These are phyloP conservation scores for Lasius fuliginosus DNA, from an alignment of 2,888 invertebrate genomes.

Conservation along the genomic window DNA sequence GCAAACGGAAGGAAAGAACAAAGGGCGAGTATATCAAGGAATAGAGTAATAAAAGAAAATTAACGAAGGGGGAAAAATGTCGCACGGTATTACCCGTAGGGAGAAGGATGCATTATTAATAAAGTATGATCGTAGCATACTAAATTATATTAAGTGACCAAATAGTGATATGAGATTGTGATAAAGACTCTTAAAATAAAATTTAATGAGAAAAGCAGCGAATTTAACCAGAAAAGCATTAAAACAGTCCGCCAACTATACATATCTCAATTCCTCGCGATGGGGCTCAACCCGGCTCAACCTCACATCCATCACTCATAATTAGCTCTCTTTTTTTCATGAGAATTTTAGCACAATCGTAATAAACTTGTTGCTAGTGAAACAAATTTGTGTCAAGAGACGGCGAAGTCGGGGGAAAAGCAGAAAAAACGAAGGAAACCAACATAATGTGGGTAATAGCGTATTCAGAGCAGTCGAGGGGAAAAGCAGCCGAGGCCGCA, in stretches of 20 bases:
- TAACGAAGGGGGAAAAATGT: neutral
- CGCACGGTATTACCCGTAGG: neutral
- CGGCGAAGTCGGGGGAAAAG: constrained; percentile 7
- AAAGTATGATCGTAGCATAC: neutral
- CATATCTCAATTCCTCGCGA: neutral
- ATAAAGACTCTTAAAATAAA: constrained; percentile 3
- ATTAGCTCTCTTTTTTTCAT: constrained; percentile 23
- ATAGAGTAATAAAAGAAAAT: constrained; percentile 39
- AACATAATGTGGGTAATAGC: constrained; percentile 11
- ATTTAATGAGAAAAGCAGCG: constrained; percentile 30
- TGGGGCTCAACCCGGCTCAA: neutral
- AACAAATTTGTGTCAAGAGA: constrained; percentile 16
- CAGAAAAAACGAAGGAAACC: constrained; percentile 14
- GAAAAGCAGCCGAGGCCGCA: constrained; percentile 8
- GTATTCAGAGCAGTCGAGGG: constrained; percentile 24
- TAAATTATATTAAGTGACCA: constrained; percentile 8
- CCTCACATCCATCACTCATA: constrained; percentile 21
- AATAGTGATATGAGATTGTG: constrained; percentile 15
- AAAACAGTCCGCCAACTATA: constrained; percentile 2
- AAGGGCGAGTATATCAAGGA: neutral
- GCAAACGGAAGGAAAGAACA: constrained; percentile 1
- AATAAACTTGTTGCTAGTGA: constrained; percentile 44
- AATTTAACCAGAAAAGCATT: neutral
- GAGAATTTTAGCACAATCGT: constrained; percentile 23
- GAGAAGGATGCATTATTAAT: neutral